Base-by-base conservation (phyloP, 2,888 invertebrate species). In the Papilio elwesi region DNA sequence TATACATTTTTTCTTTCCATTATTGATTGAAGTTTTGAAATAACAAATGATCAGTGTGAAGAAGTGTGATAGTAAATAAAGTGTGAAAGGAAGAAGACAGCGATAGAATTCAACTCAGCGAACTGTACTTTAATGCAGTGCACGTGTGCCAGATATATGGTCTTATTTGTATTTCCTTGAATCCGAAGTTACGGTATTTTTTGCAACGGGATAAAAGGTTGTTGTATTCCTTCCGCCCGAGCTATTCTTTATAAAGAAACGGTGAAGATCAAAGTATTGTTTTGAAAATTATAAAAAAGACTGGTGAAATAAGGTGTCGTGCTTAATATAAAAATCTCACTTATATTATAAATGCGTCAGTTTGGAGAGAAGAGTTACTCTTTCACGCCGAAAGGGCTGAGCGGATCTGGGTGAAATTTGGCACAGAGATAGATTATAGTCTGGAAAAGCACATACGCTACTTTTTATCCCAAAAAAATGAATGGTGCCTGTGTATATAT, bases 101-200 rank as follows among this genome's bases (percentile, higher is more conserved):
- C 71, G 59, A 71, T 66, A 51, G 16, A n/a, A 9, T 13, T 49
- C 57, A 16, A 12, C 15, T 57, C 47, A 43, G 15, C 36, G 38
- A 65, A 70, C 70, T 65, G 70, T 57, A 65, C 47, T 53, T 65
- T 47, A 53, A 65, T 65, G 52, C 67, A 47, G 47, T 67, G 52
- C 52, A 62, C 26, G 67, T 62, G 71, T 71, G 67, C 67, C 67
- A 71, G 71, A 71, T 71, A 71, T 59, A 57, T 59, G 71, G 38
- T 57, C 71, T 71, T 52, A 47, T 62, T 51, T 52, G 51, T 48
- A 59, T 67, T 67, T 71, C 67, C 48, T 52, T 52, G 67, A 71
- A 62, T 67, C 26, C 48, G 36, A 67, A 62, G 47, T 53, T 71
- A 71, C 71, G 67, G 67, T 67, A 65, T 70, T 57, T 68, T 70